Conservation (phyloP, 2,797 vertebrate genomes). For the Crotalus adamanteus region DNA sequence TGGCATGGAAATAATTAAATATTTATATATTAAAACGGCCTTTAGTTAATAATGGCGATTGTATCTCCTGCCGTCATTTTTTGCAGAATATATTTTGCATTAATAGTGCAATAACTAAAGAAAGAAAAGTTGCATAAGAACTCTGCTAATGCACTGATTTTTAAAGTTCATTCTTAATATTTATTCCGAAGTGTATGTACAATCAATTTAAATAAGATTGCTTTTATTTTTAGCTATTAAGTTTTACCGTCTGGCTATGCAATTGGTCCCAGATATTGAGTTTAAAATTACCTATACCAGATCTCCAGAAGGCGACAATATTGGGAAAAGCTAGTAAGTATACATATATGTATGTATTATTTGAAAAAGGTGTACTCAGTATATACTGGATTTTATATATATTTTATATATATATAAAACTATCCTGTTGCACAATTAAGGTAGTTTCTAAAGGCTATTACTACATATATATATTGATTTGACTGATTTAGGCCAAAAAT, state of each 20-base stretch:
- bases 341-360: conserved; percentile 28
- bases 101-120: neutral
- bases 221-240: conserved; percentile 88
- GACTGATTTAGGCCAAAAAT: neutral
- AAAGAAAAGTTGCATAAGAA: neutral
- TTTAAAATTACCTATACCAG: conserved; percentile 94
- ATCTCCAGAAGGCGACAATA: conserved; percentile 84
- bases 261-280: conserved; percentile 97
- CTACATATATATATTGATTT: neutral
- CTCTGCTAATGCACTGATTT: neutral
- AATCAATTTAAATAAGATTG: conserved; percentile 47
- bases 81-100: neutral
- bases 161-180: neutral
- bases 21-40: neutral
- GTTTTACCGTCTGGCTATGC: conserved; percentile 98
- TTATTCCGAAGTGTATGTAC: neutral
- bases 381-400: neutral
- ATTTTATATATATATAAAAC: neutral
- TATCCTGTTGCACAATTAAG: neutral
- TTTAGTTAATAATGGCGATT: neutral
- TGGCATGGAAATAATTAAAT: neutral
- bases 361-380: neutral
- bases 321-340: conserved; percentile 86
- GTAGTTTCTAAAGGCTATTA: neutral
- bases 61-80: neutral